A percentile compares a stretch with the other conserved stretches of the same genome.
Conservation (phyloP, 2,113 vertebrate genomes). For the Microtus pennsylvanicus region DNA sequence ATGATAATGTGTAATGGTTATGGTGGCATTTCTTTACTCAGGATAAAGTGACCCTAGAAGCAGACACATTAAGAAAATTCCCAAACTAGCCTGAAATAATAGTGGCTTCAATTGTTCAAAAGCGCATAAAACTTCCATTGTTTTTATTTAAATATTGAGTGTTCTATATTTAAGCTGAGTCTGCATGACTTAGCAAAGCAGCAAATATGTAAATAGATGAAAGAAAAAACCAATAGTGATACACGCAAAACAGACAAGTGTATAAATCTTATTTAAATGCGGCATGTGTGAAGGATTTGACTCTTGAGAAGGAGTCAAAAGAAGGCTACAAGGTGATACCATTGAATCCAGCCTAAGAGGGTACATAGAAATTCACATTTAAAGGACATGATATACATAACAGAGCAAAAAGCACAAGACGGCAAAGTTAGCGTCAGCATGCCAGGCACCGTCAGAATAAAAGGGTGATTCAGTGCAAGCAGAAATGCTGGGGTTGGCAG, state of each 20-base stretch:
- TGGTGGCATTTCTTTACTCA: constrained; percentile 21
- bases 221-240: constrained; percentile 22
- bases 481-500: neutral
- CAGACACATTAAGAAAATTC: neutral
- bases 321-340: neutral
- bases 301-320: neutral
- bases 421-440: neutral
- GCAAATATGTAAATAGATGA: constrained; percentile 25
- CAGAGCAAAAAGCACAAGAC: neutral
- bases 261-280: neutral
- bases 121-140: constrained; percentile 47
- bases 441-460: neutral
- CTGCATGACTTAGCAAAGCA: constrained; percentile 34
- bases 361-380: neutral
- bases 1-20: constrained; percentile 24
- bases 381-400: neutral
- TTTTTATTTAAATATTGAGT: constrained; percentile 44
- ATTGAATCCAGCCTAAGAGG: neutral
- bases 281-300: neutral
- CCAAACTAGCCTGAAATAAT: constrained; percentile 48
- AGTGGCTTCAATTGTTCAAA: constrained; percentile 38
- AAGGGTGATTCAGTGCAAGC: neutral
- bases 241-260: neutral
- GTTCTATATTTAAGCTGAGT: constrained; percentile 25
- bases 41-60: constrained; percentile 53